A percentile compares a stretch with the other conserved stretches of the same genome.
phyloP scores from a whole-genome alignment of 2,113 vertebrate species.

The Callocephalon fimbriatum region DNA sequence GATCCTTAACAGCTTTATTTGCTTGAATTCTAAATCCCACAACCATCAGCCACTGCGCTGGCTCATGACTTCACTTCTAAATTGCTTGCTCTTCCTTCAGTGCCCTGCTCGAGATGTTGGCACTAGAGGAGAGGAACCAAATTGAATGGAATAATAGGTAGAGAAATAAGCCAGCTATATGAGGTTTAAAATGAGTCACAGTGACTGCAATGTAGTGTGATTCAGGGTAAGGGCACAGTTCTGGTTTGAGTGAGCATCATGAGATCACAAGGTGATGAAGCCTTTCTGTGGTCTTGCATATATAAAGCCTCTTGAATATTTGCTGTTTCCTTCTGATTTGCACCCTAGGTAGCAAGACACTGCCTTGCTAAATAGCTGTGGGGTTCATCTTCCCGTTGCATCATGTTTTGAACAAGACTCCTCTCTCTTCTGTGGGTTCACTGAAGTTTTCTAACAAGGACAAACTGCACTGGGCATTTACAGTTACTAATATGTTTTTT shows the following conservation, averaged over 20 bases:
- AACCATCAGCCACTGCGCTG: neutral
- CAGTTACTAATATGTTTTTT: neutral
- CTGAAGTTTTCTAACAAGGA: neutral
- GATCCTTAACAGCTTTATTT: neutral
- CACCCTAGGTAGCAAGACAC: neutral
- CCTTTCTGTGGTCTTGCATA: neutral
- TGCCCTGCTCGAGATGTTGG: neutral
- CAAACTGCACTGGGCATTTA: neutral
- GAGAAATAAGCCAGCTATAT: neutral
- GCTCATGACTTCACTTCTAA: neutral
- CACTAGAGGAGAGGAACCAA: neutral
- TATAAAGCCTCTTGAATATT: neutral
- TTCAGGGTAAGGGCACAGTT: neutral
- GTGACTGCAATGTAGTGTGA: neutral
- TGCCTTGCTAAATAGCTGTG: neutral
- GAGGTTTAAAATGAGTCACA: neutral
- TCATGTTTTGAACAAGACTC: neutral
- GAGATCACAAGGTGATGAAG: neutral
- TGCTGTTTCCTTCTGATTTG: neutral
- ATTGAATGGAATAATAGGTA: neutral
- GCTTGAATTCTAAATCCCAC: neutral
- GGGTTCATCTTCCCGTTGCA: neutral
- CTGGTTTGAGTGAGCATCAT: neutral
- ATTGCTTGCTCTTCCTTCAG: neutral
- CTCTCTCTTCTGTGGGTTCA: neutral